Percentiles rank a stretch among this genome's conserved stretches.
phyloP scores from a whole-genome alignment of 2,888 invertebrate genomes.

The Oscheius sp. region DNA sequence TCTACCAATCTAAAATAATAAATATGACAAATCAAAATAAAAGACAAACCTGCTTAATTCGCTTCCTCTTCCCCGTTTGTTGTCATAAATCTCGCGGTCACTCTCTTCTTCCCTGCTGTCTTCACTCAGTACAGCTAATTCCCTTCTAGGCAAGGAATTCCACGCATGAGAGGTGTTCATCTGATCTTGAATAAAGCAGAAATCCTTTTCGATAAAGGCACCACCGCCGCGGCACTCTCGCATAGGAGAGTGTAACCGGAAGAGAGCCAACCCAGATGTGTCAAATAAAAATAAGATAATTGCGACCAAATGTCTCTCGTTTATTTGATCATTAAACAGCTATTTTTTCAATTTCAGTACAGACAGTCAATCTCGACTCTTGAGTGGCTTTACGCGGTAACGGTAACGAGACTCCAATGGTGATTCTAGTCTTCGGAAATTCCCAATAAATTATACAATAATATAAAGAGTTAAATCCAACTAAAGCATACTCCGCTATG shows the following conservation, averaged over 20 bases:
- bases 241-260: too few species aligned
- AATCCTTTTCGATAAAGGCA: neutral
- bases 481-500: constrained; percentile 61
- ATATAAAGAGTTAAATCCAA: constrained; percentile 61
- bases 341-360: neutral
- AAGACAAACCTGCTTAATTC: too few species aligned
- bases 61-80: too few species aligned
- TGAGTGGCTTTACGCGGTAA: neutral
- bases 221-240: too few species aligned
- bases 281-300: neutral
- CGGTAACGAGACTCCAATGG: constrained; percentile 34
- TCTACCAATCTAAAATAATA: neutral
- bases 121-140: neutral
- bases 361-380: neutral
- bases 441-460: constrained; percentile 62
- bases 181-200: neutral
- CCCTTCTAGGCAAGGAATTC: neutral
- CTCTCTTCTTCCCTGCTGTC: neutral
- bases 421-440: constrained; percentile 49
- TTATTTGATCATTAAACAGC: neutral
- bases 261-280: neutral
- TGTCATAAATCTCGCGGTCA: neutral
- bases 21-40: neutral
- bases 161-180: neutral
- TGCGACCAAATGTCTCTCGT: neutral